Base-by-base conservation (phyloP, 2,888 invertebrate genomes). In the Caenorhabditis drosophilae region DNA sequence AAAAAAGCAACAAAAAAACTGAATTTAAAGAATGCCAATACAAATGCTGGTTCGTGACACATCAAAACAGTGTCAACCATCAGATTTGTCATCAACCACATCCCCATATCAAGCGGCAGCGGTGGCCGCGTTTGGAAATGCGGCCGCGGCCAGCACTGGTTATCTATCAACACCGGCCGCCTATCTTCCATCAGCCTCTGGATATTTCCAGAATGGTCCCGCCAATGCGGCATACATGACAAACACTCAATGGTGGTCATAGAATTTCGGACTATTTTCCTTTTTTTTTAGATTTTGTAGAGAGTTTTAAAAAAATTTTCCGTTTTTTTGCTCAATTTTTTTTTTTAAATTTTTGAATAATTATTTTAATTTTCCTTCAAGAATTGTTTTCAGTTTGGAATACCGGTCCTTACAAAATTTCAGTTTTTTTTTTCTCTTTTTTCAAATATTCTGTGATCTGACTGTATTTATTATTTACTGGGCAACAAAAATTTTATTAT, bases 121-220 rank as follows among this genome's bases (percentile, higher is more conserved):
- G 4, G 56, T 55, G 18, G 66, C 51, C 31, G 64, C 72, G 7
- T 69, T 69, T 40, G 62, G 61, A 34, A 67, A 47, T 46, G 51
- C 55, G 41, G 9, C 57, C 20, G 51, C 55, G 41, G 9, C 57
- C 20, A 54, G 51, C 36, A 34, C 44, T 16, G 51, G 68, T 16
- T 75, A 72, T 51, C 61, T 74, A 1, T 58, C 61, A 4, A 55
- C 66, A 4, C 63, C 70, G 6, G 53, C 71, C 22, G 64, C 70
- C 11, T 72, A 75, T 49, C 60, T 68, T 6, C 68, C 67, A n/a
- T 48, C 67, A n/a, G 48, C 59, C 38, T 50, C 68, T 34, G 64
- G 64, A 40, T 74, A 74, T 52, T 56, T 69, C 40, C 47, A 69
- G 25, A 49, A 60, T 25, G 46, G 36, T 15, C 62, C 63, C 9